Base-by-base conservation (phyloP, 2,888 invertebrate species). In the Cloeon dipterum region DNA sequence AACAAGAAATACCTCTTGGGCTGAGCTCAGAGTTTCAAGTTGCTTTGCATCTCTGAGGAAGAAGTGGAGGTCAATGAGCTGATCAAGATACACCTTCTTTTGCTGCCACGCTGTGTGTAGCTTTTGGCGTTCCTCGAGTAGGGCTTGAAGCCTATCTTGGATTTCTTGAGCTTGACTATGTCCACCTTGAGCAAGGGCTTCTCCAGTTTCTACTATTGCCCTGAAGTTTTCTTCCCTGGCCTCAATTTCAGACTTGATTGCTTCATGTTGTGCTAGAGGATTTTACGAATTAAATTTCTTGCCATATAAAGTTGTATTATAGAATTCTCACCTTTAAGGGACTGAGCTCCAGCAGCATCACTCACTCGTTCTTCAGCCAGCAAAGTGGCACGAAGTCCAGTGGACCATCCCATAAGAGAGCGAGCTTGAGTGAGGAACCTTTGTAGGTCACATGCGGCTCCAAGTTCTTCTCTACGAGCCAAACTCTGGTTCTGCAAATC, bases 31-130 rank as follows among this genome's bases (percentile, higher is more conserved):
- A 43, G 85, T 81, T 51, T 91, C 83, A 41, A 96, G 68, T 54
- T 85, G 82, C 50, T 86, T 85, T 11, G 88, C 86, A 58, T 96
- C 96, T 3, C 93, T 65, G 42, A 89, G 58, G 71, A 96, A 94
- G 55, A 86, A 81, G 58, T 93, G 91, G 48, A 91, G 65, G 57
- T 93, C 89, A 42, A 86, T 82, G 42, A 88, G 66, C 55, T 93
- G 88, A 53, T 88, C 86, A 29, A 89, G 57, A 49, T 82, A 76
- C 35, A 86, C 74, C 53, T 86, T 86, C 47, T 88, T 77, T 37
- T 76, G 69, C 43, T 83, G 81, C 88, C 91, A 93, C 2, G 82
- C 79, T 0, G 70, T 68, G 49, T 79, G 77, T 19, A 89, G 61
- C 37, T 71, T 71, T 40, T 75, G 74, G 1, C 83, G 66, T 51